Conservation (phyloP, 1,140 invertebrate species). For the Cydia fagiglandana region DNA sequence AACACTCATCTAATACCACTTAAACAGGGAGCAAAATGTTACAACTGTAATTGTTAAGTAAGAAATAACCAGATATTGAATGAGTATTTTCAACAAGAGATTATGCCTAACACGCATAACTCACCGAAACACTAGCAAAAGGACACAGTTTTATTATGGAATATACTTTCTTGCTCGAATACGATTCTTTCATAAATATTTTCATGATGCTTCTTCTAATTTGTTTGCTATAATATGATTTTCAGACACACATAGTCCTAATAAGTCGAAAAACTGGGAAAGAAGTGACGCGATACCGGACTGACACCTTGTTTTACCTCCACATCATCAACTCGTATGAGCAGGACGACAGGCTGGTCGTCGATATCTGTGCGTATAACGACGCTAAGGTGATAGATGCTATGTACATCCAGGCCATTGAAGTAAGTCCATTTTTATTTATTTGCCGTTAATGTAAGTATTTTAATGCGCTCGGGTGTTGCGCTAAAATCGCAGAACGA, state of each 20-base stretch:
- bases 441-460: not conserved
- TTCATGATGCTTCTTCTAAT: not conserved
- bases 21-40: no score
- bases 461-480: no score
- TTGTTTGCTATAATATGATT: slow-evolving; percentile 37
- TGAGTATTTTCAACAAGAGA: no score
- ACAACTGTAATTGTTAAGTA: no score
- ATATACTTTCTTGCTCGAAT: no score
- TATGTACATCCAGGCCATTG: slow-evolving; percentile 90
- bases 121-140: no score
- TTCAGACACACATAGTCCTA: slow-evolving; percentile 87
- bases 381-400: slow-evolving; percentile 91
- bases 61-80: no score
- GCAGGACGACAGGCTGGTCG: slow-evolving; percentile 83
- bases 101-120: no score
- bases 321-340: slow-evolving; percentile 96
- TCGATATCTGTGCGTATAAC: slow-evolving; percentile 92
- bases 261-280: slow-evolving; percentile 83
- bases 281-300: slow-evolving; percentile 81
- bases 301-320: slow-evolving; percentile 90
- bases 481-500: no score
- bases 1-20: no score
- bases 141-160: no score
- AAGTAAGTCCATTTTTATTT: slow-evolving; percentile 76
- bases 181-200: no score